These are phyloP conservation scores for Orchesellides sinensis DNA, from an alignment of 2,888 invertebrate genomes.

Conservation along the genomic window DNA sequence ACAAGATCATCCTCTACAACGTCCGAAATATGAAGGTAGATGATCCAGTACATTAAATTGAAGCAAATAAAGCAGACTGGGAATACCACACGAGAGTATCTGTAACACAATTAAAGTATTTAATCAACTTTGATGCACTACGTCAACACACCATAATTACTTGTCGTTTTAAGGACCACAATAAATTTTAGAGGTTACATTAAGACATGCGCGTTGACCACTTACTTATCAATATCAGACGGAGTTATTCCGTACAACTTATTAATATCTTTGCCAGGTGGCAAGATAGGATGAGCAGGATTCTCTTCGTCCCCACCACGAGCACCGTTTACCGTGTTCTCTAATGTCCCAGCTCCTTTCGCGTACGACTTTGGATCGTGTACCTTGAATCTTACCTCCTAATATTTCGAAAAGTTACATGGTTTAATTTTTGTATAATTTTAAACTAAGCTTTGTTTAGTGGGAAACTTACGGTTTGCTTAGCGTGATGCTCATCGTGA, in stretches of 20 bases:
- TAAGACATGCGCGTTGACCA: too few species aligned
- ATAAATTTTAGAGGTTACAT: too few species aligned
- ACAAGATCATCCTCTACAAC: conserved; percentile 96
- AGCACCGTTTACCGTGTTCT: conserved; percentile 91
- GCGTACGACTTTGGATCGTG: conserved; percentile 96
- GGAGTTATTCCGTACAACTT: conserved; percentile 87
- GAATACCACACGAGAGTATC: conserved; percentile 97
- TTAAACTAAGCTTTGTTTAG: too few species aligned
- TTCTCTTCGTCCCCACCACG: conserved; percentile 81
- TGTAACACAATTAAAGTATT: conserved; percentile 32
- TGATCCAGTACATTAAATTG: conserved; percentile 99
- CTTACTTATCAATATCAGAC: conserved; percentile 95
- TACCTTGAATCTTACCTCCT: conserved; percentile 97
- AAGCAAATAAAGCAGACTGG: conserved; percentile 99
- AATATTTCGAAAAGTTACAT: conserved; percentile 76
- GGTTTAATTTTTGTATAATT: background rate
- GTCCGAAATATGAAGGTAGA: conserved; percentile 96
- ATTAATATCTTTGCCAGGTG: conserved; percentile 94
- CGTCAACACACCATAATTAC: background rate
- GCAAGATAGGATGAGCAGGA: conserved; percentile 81
- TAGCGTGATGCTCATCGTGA: conserved; percentile 76
- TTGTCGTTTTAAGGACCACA: too few species aligned
- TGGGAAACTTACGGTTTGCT: conserved; percentile 74
- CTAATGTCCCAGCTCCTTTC: conserved; percentile 90
- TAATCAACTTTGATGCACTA: too few species aligned